Percentiles rank a stretch among this genome's conserved stretches.
phyloP scores from a whole-genome alignment of 2,113 vertebrate species.

The Hylia prasina region DNA sequence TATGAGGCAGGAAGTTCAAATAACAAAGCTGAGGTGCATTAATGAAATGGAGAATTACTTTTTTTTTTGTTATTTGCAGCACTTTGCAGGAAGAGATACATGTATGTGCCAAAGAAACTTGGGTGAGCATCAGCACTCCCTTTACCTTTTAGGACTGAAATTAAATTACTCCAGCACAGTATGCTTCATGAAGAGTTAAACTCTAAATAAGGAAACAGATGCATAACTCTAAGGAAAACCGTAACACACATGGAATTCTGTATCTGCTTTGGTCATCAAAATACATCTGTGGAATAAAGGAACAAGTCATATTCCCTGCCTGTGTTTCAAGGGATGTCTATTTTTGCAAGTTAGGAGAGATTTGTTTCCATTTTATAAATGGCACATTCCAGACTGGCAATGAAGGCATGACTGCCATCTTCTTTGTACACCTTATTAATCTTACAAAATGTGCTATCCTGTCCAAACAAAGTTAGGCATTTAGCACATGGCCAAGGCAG shows the following conservation, averaged over 20 bases:
- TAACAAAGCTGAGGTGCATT: not conserved
- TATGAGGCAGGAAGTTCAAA: constrained; percentile 1
- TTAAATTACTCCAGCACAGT: not conserved
- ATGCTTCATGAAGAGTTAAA: not conserved
- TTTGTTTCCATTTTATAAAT: not conserved
- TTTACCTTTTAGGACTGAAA: not conserved
- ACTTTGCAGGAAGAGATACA: not conserved
- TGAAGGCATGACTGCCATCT: not conserved
- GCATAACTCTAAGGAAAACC: not conserved
- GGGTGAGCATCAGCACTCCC: not conserved
- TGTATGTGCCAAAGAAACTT: not conserved
- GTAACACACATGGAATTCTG: not conserved
- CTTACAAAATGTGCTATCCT: not conserved
- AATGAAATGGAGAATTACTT: not conserved
- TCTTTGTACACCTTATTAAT: not conserved
- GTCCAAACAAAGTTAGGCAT: not conserved
- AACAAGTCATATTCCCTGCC: not conserved
- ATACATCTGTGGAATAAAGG: not conserved
- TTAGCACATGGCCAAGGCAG: not conserved
- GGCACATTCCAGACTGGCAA: not conserved
- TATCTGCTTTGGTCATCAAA: not conserved
- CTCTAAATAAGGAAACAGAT: not conserved
- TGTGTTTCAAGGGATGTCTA: not conserved
- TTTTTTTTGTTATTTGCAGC: not conserved
- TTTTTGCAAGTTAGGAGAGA: not conserved